Conservation (phyloP, 2,113 vertebrate species). For the Poecilia latipinna region DNA sequence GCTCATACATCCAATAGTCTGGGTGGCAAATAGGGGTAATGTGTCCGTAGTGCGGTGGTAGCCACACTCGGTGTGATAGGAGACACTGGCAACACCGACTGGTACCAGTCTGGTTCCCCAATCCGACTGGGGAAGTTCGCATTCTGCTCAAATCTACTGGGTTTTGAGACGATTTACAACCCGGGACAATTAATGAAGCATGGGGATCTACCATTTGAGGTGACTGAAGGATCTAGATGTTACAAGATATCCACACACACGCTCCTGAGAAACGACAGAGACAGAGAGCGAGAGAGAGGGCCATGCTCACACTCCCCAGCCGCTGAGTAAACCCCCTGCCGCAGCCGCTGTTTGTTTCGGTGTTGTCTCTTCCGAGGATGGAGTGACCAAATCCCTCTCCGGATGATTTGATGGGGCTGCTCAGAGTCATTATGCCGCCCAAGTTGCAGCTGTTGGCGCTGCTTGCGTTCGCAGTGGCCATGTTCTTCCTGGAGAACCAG, state of each 20-base stretch:
- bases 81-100: conserved; percentile 38
- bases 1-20: conserved; percentile 62
- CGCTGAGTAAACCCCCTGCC: conserved; percentile 55
- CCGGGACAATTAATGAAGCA: conserved; percentile 23
- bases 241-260: conserved; percentile 24
- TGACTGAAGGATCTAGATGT: conserved; percentile 37
- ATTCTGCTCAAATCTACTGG: neutral
- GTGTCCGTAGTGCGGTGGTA: conserved; percentile 38
- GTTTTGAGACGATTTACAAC: neutral
- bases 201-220: conserved; percentile 35
- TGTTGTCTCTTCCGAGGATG: conserved; percentile 62
- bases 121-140: conserved; percentile 8
- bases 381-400: conserved; percentile 69
- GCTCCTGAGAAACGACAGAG: neutral
- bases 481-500: conserved; percentile 96
- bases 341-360: conserved; percentile 43
- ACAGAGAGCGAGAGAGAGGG: conserved; percentile 12
- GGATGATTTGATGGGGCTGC: conserved; percentile 92
- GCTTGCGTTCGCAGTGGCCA: conserved; percentile 90
- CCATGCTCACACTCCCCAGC: conserved; percentile 58
- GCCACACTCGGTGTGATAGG: conserved; percentile 52
- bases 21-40: conserved; percentile 22
- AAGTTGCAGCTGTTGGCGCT: conserved; percentile 97
- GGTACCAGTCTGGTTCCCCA: conserved; percentile 19
- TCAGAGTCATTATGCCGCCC: conserved; percentile 96